A percentile compares a stretch with the other conserved stretches of the same genome.
These are phyloP conservation scores for Drosophila quasianomalipes DNA, from an alignment of 2,888 invertebrate genomes.

Conservation along the genomic window DNA sequence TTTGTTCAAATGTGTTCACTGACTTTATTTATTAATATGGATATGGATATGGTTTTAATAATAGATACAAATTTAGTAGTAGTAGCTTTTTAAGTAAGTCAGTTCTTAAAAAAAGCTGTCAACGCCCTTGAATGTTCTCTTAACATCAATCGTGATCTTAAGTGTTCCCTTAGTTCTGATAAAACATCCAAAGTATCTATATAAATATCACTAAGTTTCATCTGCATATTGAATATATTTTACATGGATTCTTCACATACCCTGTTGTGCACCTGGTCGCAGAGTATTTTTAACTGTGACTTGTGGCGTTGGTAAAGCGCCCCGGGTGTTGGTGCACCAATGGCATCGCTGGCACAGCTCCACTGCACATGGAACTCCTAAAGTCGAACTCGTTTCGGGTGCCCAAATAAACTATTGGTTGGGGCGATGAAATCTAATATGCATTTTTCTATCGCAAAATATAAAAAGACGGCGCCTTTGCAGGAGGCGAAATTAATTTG, in stretches of 20 bases:
- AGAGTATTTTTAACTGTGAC: constrained; percentile 24
- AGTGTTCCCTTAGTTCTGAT: background rate
- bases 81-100: background rate
- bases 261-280: background rate
- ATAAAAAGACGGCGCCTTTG: constrained; percentile 23
- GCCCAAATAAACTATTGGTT: constrained; percentile 35
- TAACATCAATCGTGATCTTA: background rate
- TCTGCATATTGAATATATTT: background rate
- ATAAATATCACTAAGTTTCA: background rate
- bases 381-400: constrained; percentile 59
- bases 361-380: constrained; percentile 21
- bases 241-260: background rate
- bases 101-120: background rate
- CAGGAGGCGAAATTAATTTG: constrained; percentile 48
- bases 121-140: background rate
- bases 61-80: background rate
- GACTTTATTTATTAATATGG: background rate
- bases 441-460: constrained; percentile 56
- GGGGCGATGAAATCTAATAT: constrained; percentile 72
- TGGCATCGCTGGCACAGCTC: constrained; percentile 32
- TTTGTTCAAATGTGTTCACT: background rate
- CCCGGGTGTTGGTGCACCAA: constrained; percentile 65
- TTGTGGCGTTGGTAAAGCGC: constrained; percentile 56
- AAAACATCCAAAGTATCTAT: background rate
- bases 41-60: background rate